Percentiles rank a stretch among this genome's conserved stretches.
phyloP scores from a whole-genome alignment of 23 tunicate species.

The Styela clava region DNA sequence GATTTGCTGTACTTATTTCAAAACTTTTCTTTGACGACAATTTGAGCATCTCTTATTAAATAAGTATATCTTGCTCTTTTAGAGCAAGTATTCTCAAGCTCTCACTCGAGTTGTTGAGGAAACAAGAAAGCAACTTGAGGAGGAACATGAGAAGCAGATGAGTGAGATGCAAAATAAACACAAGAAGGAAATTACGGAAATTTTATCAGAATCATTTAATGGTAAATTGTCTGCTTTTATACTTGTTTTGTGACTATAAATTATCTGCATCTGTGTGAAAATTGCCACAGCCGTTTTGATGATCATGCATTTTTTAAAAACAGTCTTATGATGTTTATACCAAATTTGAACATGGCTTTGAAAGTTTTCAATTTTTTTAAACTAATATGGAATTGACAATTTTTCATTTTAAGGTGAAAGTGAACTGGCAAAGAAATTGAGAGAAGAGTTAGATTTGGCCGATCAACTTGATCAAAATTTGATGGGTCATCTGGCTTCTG shows the following conservation, averaged over 20 bases:
- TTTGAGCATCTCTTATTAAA: no score
- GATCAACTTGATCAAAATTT: conserved; percentile 76
- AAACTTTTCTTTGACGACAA: no score
- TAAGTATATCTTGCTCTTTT: background rate
- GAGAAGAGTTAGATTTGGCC: conserved; percentile 76
- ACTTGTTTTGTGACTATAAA: no score
- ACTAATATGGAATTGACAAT: no score
- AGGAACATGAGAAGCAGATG: conserved; percentile 34
- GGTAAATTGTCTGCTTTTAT: no score
- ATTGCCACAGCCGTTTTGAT: no score
- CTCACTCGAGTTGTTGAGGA: conserved; percentile 64
- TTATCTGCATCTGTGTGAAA: no score
- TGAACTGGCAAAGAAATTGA: conserved; percentile 64
- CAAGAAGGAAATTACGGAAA: conserved; percentile 55
- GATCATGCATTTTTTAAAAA: no score
- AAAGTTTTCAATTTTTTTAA: no score
- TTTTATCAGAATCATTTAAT: conserved; percentile 55
- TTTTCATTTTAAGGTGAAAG: no score
- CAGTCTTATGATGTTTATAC: no score
- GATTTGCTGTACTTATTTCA: background rate
- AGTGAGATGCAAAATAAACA: conserved; percentile 55
- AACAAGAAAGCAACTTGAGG: conserved; percentile 58
- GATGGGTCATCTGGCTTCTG: conserved; percentile 57
- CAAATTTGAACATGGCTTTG: no score
- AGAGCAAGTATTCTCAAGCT: conserved; percentile 59